These are phyloP conservation scores for Trissonchulus sp. DNA, from an alignment of 2,888 invertebrate genomes.

Conservation along the genomic window DNA sequence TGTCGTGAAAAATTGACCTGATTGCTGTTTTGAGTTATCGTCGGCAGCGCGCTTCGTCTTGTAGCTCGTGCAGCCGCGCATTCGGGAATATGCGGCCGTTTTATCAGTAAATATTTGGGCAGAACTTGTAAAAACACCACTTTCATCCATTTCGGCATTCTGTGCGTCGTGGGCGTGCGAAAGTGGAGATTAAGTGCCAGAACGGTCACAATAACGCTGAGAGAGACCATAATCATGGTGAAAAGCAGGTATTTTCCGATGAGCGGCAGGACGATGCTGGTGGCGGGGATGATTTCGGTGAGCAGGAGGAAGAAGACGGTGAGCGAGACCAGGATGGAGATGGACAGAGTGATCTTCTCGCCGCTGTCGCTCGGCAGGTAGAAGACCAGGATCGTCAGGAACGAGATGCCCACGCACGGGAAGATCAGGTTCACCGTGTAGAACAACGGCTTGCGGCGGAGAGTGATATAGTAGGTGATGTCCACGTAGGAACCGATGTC, in stretches of 20 bases:
- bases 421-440: constrained; percentile 57
- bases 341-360: constrained; percentile 94
- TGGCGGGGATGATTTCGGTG: constrained; percentile 84
- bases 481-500: constrained; percentile 53
- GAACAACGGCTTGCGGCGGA: constrained; percentile 57
- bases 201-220: constrained; percentile 57
- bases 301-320: constrained; percentile 96
- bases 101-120: constrained; percentile 84
- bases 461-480: constrained; percentile 54
- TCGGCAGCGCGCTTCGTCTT: too few species aligned
- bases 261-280: too few species aligned
- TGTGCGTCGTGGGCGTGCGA: constrained; percentile 79
- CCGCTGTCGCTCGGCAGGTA: constrained; percentile 94
- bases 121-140: constrained; percentile 80
- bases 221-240: constrained; percentile 88
- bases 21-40: too few species aligned
- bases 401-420: constrained; percentile 57
- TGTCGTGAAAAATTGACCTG: too few species aligned
- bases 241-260: constrained; percentile 91
- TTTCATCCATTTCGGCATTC: constrained; percentile 83
- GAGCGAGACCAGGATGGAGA: constrained; percentile 91
- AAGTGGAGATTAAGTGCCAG: too few species aligned
- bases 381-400: constrained; percentile 69
- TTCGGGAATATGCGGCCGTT: too few species aligned
- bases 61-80: too few species aligned